Conservation (phyloP, 2,797 vertebrate species). For the Margarornis squamiger region DNA sequence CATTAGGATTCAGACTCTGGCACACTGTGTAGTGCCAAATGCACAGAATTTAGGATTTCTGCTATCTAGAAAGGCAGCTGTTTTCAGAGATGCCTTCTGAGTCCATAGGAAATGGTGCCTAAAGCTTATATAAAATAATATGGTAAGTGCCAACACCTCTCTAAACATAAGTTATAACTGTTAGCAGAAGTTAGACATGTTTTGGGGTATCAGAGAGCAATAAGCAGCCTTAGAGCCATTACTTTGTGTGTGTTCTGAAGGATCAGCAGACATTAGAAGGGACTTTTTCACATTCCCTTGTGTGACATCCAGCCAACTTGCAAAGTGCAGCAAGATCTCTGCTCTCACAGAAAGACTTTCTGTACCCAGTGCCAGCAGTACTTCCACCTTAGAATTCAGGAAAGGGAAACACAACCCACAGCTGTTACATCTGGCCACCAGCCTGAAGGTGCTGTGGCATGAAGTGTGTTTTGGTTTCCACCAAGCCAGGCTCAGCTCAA, state of each 20-base stretch:
- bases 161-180: not conserved
- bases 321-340: not conserved
- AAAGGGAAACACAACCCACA: not conserved
- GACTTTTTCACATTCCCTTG: not conserved
- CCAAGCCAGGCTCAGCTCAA: not conserved
- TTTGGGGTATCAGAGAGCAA: not conserved
- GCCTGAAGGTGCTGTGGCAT: not conserved
- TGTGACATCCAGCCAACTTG: not conserved
- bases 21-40: not conserved
- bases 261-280: not conserved
- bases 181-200: not conserved
- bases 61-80: not conserved
- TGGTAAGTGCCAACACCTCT: not conserved
- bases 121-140: not conserved
- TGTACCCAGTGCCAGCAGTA: not conserved
- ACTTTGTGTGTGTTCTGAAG: not conserved
- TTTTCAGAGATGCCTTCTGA: not conserved
- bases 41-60: not conserved
- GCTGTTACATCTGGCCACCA: not conserved
- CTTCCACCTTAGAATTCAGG: not conserved
- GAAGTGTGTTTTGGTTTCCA: not conserved
- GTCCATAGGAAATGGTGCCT: not conserved
- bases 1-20: not conserved
- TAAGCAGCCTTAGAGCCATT: not conserved
- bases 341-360: not conserved